These are phyloP conservation scores for Clarias platycephalus DNA, from an alignment of 2,797 vertebrate genomes.

Conservation along the genomic window DNA sequence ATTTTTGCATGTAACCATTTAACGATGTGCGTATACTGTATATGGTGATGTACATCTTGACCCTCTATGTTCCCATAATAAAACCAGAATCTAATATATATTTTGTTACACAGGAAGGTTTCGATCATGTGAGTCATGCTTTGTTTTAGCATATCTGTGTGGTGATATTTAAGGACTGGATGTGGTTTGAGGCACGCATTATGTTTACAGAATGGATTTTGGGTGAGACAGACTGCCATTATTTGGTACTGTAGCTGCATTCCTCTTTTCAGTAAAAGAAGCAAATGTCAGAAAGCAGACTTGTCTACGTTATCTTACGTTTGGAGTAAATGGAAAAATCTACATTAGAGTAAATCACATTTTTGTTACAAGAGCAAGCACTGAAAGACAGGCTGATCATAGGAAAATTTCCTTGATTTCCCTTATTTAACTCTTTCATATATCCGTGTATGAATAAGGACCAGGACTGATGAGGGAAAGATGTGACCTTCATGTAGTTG, in stretches of 20 bases:
- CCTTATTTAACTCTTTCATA: not conserved
- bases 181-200: not conserved
- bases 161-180: not conserved
- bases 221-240: not conserved
- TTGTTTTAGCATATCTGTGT: not conserved
- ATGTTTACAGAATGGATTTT: constrained; percentile 3
- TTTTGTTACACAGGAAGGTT: not conserved
- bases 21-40: not conserved
- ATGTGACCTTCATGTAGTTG: not conserved
- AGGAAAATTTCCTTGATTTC: not conserved
- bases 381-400: not conserved
- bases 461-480: constrained; percentile 2
- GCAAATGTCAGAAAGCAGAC: not conserved
- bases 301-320: not conserved
- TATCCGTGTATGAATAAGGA: not conserved
- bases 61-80: not conserved
- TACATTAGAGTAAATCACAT: not conserved
- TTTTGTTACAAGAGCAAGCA: not conserved
- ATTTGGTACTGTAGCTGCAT: not conserved
- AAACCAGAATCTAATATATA: not conserved
- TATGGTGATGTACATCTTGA: not conserved
- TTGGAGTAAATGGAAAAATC: not conserved
- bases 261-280: not conserved
- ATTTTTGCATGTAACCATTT: too few species aligned
- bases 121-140: not conserved